Conservation (phyloP, 1,140 invertebrate genomes). For the Thaumatotibia leucotreta region DNA sequence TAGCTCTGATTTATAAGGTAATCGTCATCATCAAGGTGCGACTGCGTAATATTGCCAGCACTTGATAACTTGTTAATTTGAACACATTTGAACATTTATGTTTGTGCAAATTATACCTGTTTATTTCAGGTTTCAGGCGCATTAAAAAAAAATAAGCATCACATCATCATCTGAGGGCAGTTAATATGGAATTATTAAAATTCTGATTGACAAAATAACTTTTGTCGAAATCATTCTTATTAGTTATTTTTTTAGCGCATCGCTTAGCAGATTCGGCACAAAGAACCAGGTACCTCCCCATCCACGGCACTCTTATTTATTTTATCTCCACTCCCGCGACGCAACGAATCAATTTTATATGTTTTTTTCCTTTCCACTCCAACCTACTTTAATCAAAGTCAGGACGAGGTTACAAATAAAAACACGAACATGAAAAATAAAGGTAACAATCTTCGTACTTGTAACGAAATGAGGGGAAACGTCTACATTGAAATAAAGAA, state of each 20-base stretch:
- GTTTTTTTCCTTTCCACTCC: conserved; percentile 9
- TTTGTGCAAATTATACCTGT: too few relatives aligned
- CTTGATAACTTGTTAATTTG: too few relatives aligned
- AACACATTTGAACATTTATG: too few relatives aligned
- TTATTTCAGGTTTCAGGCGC: too few relatives aligned
- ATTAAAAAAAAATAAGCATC: too few relatives aligned
- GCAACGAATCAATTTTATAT: conserved; percentile 14
- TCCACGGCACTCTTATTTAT: not conserved
- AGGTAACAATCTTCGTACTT: conserved; percentile 10
- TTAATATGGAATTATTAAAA: too few relatives aligned
- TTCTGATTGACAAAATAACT: too few relatives aligned
- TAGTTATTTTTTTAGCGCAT: not conserved
- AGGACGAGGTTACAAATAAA: conserved; percentile 6
- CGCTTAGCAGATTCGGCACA: not conserved
- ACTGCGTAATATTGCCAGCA: too few relatives aligned
- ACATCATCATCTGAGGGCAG: too few relatives aligned
- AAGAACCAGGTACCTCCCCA: not conserved
- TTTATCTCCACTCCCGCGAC: not conserved
- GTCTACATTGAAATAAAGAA: not conserved
- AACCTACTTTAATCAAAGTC: conserved; percentile 11
- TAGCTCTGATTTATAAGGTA: too few relatives aligned
- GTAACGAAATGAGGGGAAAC: conserved; percentile 9
- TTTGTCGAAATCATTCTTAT: too few relatives aligned
- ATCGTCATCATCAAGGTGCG: too few relatives aligned
- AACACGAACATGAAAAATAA: conserved; percentile 11